Base-by-base conservation (phyloP, 2,888 invertebrate species). In the Ectemnius continuus region DNA sequence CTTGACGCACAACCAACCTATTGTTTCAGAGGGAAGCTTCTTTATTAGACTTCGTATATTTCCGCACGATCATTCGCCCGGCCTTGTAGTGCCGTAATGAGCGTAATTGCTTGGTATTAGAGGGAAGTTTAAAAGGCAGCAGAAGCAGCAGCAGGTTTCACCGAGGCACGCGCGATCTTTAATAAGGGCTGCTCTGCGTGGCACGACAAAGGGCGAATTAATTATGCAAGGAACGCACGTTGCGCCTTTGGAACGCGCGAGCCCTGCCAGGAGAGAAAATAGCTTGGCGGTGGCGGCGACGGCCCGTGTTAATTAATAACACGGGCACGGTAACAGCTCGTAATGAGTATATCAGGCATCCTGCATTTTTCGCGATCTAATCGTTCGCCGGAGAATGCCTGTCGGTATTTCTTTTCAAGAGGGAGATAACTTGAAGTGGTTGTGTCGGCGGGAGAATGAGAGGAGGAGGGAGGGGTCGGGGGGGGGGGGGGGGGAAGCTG, bases 181-280 rank as follows among this genome's bases (percentile, higher is more conserved):
- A 26, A 58, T 26, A 58, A 58, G 16, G 13, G 52, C 56, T 67
- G 16, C 20, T 57, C 57, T 26, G 16, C 58, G 26, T 6, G 58
- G 6, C 58, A 20, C 58, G 20, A 20, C 58, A 18, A 58, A 13
- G 18, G 26, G 14, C 52, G 52, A 52, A 16, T 52, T 52, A 52
- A 52, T 14, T 52, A 16, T 14, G n/a, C 52, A 52, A 52, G 16
- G 52, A 16, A 16, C n/a, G n/a, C 52, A 13, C 52, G 52, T 52
- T 52, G 8, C n/a, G 16, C 52, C 52, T 16, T 52, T 52, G 14
- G 52, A 52, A 13, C 52, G 14, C 23, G n/a, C 16, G n/a, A 14
- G 14, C 52, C 8, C 11, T 11, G 36, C 3, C 23, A 36, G 11
- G 36, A 11, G 36, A 36, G 36, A 36, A 36, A 36, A 36, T 36